Evolutionary conservation across 2,113 vertebrate genomes (phyloP), one percentile per base, ranked within the genome.

Genomic region (Cryptomyrus ogoouensis): DNA sequence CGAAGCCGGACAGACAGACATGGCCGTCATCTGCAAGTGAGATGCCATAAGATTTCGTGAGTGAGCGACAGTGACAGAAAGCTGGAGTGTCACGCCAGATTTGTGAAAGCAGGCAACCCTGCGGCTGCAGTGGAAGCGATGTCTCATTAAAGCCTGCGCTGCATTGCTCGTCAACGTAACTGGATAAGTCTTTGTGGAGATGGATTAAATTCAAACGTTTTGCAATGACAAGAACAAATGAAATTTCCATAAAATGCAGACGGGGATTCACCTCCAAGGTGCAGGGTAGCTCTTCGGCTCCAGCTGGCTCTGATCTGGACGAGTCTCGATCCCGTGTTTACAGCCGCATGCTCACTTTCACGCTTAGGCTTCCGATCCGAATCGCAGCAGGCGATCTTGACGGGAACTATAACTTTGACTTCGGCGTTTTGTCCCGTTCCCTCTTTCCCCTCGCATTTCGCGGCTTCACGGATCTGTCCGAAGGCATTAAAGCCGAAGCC

Each of bases 401-500:
- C 90, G 0, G 95, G 95, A n/a, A 31, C 53, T 0, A 10, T 85
- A 27, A 96, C 88, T 91, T 92, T 95, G 1, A 93, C 74, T 47
- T 58, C 62, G 4, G 91, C 88, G 0, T 83, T 15, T 2, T 3
- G 66, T 6, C 49, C 5, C 31, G 42, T 35, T 5, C 10, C 39
- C 9, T 80, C 83, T 56, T 27, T 90, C 5, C 2, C n/a, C 0
- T 0, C 6, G 0, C 9, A 39, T 5, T 88, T 83, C 0, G 90
- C 77, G 10, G 24, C 50, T 0, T 44, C 62, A 10, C 19, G 1
- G 83, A 94, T 96, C 92, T 97, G 97, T 77, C 95, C 96, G 85
- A 97, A 98, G 0, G 94, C 95, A 46, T 96, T 96, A 62, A 97
- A 97, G 0, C 97, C 97, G 17, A 97, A 97, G 0, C 96, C 97